These are phyloP conservation scores for Syncerus caffer DNA, from an alignment of 2,797 vertebrate genomes.

Conservation along the genomic window DNA sequence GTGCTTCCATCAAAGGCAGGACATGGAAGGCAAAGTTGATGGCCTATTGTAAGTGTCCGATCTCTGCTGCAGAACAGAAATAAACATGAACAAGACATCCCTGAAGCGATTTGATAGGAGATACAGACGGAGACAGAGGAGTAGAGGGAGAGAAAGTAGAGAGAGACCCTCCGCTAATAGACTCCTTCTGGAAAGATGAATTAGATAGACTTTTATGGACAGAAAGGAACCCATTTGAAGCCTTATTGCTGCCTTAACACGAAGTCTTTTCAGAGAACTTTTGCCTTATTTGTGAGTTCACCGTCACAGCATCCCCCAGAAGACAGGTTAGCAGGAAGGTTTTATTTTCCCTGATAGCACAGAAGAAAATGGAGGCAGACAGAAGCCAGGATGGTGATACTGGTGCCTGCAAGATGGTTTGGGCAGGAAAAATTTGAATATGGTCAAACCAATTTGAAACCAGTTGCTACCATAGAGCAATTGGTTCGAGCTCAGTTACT, in stretches of 20 bases:
- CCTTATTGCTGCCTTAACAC: neutral
- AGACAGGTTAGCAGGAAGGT: neutral
- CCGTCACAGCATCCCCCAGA: neutral
- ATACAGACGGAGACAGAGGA: neutral
- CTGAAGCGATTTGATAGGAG: neutral
- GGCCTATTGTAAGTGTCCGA: neutral
- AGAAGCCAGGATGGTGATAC: neutral
- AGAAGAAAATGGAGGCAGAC: neutral
- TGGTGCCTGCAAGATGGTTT: neutral
- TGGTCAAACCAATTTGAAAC: neutral
- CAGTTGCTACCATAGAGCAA: neutral
- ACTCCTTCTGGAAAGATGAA: constrained; percentile 30
- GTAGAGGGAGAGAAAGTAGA: neutral
- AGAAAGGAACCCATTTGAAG: neutral
- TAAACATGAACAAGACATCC: neutral
- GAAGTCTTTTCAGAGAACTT: constrained; percentile 8
- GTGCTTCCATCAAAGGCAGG: neutral
- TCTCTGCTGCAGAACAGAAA: neutral
- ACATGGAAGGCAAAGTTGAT: neutral
- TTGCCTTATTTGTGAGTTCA: constrained; percentile 33
- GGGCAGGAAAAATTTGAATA: neutral
- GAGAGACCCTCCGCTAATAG: neutral
- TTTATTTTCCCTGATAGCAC: neutral
- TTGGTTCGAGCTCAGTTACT: neutral
- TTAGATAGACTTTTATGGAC: constrained; percentile 43